Conservation (phyloP, 2,888 invertebrate species). For the Erynnis tages region DNA sequence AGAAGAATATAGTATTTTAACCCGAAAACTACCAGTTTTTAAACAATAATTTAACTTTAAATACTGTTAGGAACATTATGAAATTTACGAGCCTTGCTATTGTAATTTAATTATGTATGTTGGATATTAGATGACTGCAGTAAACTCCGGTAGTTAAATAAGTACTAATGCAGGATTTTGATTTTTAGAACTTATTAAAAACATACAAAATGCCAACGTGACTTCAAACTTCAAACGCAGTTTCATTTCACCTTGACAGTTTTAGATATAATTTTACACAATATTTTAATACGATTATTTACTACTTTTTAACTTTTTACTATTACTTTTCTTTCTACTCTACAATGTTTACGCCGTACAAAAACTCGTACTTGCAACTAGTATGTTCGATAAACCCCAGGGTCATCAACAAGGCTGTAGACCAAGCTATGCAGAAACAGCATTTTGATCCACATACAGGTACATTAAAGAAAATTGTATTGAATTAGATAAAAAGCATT, state of each 20-base stretch:
- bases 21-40: too few species aligned
- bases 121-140: too few species aligned
- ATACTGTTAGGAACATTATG: too few species aligned
- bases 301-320: neutral
- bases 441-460: conserved; percentile 55
- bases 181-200: too few species aligned
- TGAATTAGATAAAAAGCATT: neutral
- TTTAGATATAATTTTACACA: conserved; percentile 21
- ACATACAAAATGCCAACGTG: too few species aligned
- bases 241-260: conserved; percentile 12
- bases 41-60: too few species aligned
- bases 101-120: too few species aligned
- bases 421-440: conserved; percentile 52
- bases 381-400: conserved; percentile 63
- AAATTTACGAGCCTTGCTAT: too few species aligned
- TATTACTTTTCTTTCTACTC: neutral
- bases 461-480: conserved; percentile 31
- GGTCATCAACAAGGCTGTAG: conserved; percentile 65
- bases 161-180: too few species aligned
- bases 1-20: too few species aligned
- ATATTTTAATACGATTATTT: conserved; percentile 2
- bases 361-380: conserved; percentile 69
- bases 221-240: neutral
- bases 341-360: conserved; percentile 66
- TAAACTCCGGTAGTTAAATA: too few species aligned